Base-by-base conservation (phyloP, 1,140 invertebrate genomes). In the Drosophila nigromelanica region DNA sequence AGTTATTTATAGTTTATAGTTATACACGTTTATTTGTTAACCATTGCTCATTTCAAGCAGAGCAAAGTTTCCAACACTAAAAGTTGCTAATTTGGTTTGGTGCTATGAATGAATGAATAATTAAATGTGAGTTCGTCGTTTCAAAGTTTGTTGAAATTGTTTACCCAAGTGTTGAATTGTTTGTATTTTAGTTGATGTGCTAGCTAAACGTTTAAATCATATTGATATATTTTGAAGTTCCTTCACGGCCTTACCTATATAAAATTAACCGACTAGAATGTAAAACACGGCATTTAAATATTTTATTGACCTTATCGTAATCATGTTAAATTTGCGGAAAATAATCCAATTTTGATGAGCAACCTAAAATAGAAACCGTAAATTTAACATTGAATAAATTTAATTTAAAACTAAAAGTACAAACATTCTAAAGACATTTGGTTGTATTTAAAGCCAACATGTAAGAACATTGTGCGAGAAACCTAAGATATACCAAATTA, bases 51-150 rank as follows among this genome's bases (percentile, higher is more conserved):
- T 60, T 60, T 11, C 47, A 30, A 4, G 11, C n/a, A 4, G 45
- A 30, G 14, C 12, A 67, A 59, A 58, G 43, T 58, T 66, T 56
- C 11, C 33, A 30, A 37, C 42, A 35, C 52, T 18, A 18, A 66
- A 66, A 71, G 61, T 72, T 72, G 54, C 45, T 59, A 58, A 72
- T 66, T 72, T 72, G 66, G 62, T 66, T 72, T 58, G 62, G 30
- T 72, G 52, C 59, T 72, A 66, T 72, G 62, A 72, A 72, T 72
- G 62, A 55, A 71, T 71, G 68, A 71, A 71, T 71, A 71, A 71
- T 56, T 58, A 56, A 64, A 71, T 56, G 24, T 43, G 18, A 48
- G 68, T 59, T 66, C 27, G 42, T 66, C 51, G 62, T 37, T 35
- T 3, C 15, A 58, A 72, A 72, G 43, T 66, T 72, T 42, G 35